phyloP scores from a whole-genome alignment of 1,140 invertebrate genomes.

The Drosophila sechellia region DNA sequence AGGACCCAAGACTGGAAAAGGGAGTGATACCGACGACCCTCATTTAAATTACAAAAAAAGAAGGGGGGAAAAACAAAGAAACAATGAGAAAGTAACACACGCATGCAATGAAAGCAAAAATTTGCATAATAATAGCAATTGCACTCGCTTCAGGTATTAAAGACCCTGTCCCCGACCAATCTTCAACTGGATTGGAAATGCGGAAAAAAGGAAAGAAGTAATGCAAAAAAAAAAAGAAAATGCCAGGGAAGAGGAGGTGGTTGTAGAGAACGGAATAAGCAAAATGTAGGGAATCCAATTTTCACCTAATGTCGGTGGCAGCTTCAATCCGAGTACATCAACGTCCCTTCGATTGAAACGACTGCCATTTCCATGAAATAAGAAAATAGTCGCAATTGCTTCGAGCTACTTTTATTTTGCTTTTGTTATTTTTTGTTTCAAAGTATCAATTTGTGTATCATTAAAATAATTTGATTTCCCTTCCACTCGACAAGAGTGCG shows the following conservation, averaged over 20 bases:
- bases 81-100: conserved; percentile 40
- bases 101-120: conserved; percentile 73
- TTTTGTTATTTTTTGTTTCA: conserved; percentile 73
- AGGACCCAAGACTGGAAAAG: conserved; percentile 4
- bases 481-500: conserved; percentile 54
- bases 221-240: conserved; percentile 7
- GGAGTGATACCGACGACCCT: conserved; percentile 34
- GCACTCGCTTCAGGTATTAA: conserved; percentile 80
- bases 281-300: conserved; percentile 74
- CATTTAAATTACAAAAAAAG: conserved; percentile 57
- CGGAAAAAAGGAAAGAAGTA: conserved; percentile 10
- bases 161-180: conserved; percentile 41
- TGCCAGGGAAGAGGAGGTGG: neutral
- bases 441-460: conserved; percentile 83
- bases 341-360: conserved; percentile 6
- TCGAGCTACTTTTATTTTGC: conserved; percentile 75
- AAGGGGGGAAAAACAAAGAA: neutral
- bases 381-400: conserved; percentile 60
- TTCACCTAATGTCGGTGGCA: conserved; percentile 65
- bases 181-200: conserved; percentile 48
- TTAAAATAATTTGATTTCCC: conserved; percentile 82
- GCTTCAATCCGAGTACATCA: neutral
- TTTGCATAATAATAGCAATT: conserved; percentile 82
- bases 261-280: no score
- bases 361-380: conserved; percentile 18